Conservation (phyloP, 1,140 invertebrate genomes). For the Habropoda laboriosa region DNA sequence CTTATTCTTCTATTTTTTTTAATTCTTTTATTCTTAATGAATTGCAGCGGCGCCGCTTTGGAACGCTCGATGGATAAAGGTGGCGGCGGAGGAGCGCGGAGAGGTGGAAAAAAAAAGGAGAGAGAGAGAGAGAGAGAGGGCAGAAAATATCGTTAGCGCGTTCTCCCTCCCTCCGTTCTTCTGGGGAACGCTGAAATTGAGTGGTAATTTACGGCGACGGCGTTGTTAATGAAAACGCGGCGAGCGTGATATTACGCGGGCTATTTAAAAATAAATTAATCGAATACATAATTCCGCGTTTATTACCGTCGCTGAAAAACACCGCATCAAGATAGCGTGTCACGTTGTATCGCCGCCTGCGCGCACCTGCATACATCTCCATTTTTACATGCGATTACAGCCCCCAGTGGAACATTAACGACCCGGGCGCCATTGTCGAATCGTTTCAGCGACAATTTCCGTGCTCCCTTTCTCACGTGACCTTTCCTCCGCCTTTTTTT, state of each 20-base stretch:
- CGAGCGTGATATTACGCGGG: slow-evolving; percentile 34
- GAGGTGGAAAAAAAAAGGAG: background rate
- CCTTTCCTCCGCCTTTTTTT: too few relatives aligned
- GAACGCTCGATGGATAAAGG: background rate
- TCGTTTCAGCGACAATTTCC: slow-evolving; percentile 8
- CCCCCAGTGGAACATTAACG: slow-evolving; percentile 1
- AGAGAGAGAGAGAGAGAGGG: too few relatives aligned
- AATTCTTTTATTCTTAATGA: slow-evolving; percentile 3
- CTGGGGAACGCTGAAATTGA: slow-evolving; percentile 51
- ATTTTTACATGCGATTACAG: slow-evolving; percentile 33
- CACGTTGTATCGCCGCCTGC: slow-evolving; percentile 6
- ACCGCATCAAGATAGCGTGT: slow-evolving; percentile 25
- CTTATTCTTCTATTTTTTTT: background rate
- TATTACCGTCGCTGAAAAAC: slow-evolving; percentile 27
- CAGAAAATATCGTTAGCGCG: background rate
- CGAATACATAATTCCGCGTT: slow-evolving; percentile 36
- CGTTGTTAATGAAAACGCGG: slow-evolving; percentile 69
- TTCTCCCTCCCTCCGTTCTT: background rate
- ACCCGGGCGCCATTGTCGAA: background rate
- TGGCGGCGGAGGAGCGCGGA: too few relatives aligned
- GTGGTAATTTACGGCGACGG: slow-evolving; percentile 66
- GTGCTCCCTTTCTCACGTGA: background rate
- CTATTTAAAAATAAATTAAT: slow-evolving; percentile 53
- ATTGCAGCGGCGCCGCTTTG: slow-evolving; percentile 13
- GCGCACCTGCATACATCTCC: slow-evolving; percentile 5